Evolutionary conservation across 2,888 invertebrate genomes (phyloP), one percentile per base, ranked within the genome.

Genomic region (Erannis defoliaria): DNA sequence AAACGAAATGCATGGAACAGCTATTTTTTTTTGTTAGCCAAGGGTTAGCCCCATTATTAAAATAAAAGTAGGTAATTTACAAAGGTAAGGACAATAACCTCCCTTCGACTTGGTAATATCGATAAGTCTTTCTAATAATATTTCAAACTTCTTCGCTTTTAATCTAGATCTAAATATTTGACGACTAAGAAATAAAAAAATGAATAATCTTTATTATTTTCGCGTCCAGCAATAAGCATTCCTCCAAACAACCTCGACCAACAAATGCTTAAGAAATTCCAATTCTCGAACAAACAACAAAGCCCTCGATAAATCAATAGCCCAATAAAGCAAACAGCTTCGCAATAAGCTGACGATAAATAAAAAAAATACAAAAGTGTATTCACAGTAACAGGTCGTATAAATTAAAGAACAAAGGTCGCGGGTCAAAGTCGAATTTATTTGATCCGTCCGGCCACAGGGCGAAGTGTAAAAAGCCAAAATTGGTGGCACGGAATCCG

Each of bases 321-420:
- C 31, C 67, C 66, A 62, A 40, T 51, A 51, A 51, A 31, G 64
- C 55, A 60, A 63, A 64, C 64, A 43, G 54, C 59, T 64, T 69
- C 70, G 75, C 77, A 80, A 80, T 80, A 80, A 76, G 74, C 78
- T 73, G 64, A 68, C 79, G 67, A 79, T 80, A 79, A 80, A 80
- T 80, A 78, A 76, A 77, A 61, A 79, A 46, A 74, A 67, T 48
- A 71, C 71, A 73, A 74, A 78, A 75, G 67, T 67, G 64, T 75
- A 72, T 77, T 76, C 73, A 76, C 76, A 69, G 74, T 65, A 70
- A 74, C 78, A 76, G 72, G 70, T 72, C 75, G 76, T 76, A 81
- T 79, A 81, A 81, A 81, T 81, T 79, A 75, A 74, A 73, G 77
- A 76, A 81, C 80, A 81, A 80, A 77, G 71, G 72, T 60, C 62